These are phyloP conservation scores for Caretta caretta DNA, from an alignment of 2,113 vertebrate species.

Conservation along the genomic window DNA sequence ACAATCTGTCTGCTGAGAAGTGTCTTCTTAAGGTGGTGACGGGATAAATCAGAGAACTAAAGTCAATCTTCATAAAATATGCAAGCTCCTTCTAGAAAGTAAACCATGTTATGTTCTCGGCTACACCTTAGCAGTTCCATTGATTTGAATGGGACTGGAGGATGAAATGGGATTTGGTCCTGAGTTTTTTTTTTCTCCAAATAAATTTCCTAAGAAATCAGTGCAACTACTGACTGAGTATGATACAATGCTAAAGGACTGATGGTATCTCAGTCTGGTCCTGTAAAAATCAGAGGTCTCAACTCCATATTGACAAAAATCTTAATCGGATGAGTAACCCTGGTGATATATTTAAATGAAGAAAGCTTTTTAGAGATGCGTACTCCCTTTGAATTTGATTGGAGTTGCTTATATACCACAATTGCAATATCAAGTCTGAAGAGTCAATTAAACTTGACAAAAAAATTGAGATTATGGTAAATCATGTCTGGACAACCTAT, in stretches of 20 bases:
- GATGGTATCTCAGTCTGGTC: not conserved
- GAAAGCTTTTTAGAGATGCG: not conserved
- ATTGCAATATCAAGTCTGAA: not conserved
- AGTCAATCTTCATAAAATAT: not conserved
- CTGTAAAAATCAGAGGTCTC: not conserved
- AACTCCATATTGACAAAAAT: not conserved
- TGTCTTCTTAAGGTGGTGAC: not conserved
- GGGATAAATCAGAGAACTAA: not conserved
- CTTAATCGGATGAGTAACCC: not conserved
- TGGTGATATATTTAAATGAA: not conserved
- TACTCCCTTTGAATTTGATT: not conserved
- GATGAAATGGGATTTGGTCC: not conserved
- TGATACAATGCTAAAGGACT: not conserved
- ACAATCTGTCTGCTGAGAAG: slow-evolving; percentile 7
- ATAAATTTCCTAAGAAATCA: not conserved
- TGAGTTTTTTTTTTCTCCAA: not conserved
- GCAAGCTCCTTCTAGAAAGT: not conserved
- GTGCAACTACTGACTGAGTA: not conserved
- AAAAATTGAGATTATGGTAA: not conserved
- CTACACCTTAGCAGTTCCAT: not conserved
- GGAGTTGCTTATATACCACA: not conserved
- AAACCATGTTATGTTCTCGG: not conserved
- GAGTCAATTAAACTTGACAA: not conserved
- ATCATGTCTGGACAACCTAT: not conserved
- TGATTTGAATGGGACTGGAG: not conserved